These are phyloP conservation scores for Baryphthengus martii DNA, from an alignment of 2,113 vertebrate genomes.

Conservation along the genomic window DNA sequence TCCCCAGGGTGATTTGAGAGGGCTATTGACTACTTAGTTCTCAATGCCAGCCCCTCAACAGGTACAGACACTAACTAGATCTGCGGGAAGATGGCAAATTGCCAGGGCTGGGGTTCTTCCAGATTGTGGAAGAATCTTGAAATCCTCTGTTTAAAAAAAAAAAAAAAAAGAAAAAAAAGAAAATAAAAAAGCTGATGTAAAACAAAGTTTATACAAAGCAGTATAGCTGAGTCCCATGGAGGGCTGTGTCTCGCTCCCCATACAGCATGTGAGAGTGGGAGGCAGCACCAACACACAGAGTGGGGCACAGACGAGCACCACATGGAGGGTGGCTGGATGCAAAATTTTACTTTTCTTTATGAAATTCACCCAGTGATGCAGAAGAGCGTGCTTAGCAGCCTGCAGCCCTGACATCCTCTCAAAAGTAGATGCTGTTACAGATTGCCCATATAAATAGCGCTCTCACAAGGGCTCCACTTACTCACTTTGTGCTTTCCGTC, in stretches of 20 bases:
- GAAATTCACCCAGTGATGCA: not conserved
- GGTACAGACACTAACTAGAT: accelerated
- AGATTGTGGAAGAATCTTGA: accelerated
- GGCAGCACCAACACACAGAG: not conserved
- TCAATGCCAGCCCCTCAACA: accelerated
- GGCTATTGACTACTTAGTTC: not conserved
- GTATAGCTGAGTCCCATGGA: accelerated
- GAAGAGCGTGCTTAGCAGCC: not conserved
- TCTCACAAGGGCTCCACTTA: not conserved
- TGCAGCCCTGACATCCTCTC: not conserved
- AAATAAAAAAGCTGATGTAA: not conserved
- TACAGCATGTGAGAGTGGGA: accelerated
- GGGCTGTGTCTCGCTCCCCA: accelerated
- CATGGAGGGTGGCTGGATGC: not conserved
- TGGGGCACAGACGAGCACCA: accelerated
- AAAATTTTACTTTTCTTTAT: not conserved
- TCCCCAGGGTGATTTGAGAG: not conserved
- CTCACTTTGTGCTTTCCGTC: not conserved
- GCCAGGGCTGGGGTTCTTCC: not conserved
- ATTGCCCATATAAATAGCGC: not conserved
- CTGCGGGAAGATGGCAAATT: accelerated
- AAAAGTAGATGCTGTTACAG: not conserved
- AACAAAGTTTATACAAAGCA: not conserved
- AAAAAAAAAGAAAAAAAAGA: not conserved
- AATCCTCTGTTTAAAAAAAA: not conserved